A percentile compares a stretch with the other conserved stretches of the same genome.
Conservation (phyloP, 2,888 invertebrate genomes). For the Microctonus brassicae region DNA sequence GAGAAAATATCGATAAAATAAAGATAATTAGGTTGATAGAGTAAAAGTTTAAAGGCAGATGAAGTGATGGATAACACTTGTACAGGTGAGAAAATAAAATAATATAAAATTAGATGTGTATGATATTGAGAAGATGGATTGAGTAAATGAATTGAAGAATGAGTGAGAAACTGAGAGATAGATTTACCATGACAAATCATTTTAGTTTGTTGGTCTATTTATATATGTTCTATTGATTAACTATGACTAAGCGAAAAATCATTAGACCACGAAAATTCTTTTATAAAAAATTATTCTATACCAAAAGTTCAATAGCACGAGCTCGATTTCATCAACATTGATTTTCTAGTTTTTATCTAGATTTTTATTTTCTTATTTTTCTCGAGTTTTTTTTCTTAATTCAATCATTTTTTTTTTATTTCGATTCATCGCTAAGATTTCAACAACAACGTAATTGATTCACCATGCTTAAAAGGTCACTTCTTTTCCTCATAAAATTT, state of each 20-base stretch:
- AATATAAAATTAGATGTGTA: background rate
- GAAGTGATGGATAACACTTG: conserved; percentile 7
- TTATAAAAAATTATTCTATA: background rate
- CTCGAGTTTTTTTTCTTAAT: background rate
- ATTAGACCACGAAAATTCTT: conserved; percentile 24
- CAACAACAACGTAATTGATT: conserved; percentile 26
- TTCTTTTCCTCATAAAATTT: background rate
- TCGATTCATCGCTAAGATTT: background rate
- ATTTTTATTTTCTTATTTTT: background rate
- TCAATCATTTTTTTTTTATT: background rate
- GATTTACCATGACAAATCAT: background rate
- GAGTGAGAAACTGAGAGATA: background rate
- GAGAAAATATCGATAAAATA: background rate
- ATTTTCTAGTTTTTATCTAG: background rate
- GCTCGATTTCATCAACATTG: conserved; percentile 1
- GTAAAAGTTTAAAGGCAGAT: conserved; percentile 9
- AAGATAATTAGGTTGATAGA: conserved; percentile 10
- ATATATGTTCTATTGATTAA: conserved; percentile 10
- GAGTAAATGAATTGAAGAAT: background rate
- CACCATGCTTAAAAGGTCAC: conserved; percentile 7
- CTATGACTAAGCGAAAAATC: conserved; percentile 38
- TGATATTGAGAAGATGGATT: background rate
- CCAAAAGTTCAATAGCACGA: conserved; percentile 23
- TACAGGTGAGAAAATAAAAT: background rate
- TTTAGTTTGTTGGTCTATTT: conserved; percentile 33